Base-by-base conservation (phyloP, 2,888 invertebrate genomes). In the Ophonus ardosiacus region DNA sequence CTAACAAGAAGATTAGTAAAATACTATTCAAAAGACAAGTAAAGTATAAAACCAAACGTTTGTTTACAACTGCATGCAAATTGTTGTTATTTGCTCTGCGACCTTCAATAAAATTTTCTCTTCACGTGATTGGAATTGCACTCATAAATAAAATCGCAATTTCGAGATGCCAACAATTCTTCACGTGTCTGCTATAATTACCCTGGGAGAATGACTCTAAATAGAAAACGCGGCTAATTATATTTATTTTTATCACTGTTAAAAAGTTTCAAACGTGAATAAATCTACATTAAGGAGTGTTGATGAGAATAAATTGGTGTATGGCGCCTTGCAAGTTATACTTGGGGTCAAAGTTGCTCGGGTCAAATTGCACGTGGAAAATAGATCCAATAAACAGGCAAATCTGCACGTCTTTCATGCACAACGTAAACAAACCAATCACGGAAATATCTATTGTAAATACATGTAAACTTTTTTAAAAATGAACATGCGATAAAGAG, bases 1-100 rank as follows among this genome's bases (percentile, higher is more conserved):
- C n/a, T 15, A 15, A 31, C 15, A 68, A 68, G 31, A 7, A n/a
- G 38, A 31, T 68, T 38, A 68, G 15, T 5, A 68, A 68, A 68
- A 68, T 68, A 68, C 31, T 68, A 38, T 31, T 68, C 38, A 38
- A n/a, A 31, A 68, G 68, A 10, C 43, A 51, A 68, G 68, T 7
- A 15, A 68, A n/a, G 38, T 68, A 15, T 15, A 31, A 61, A 21
- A 63, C 13, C n/a, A 68, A 38, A 68, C 24, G 68, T 74, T 74
- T 74, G 71, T 74, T 74, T 74, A 74, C 71, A 74, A 40, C 43
- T 68, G 15, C 68, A 68, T 68, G 68, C 68, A 38, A 68, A 68
- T 68, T 68, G 68, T 63, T 63, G 40, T 74, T 74, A 74, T 74
- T 15, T 40, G 24, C 71, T 10, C 17, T 18, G 8, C 43, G 71